These are phyloP conservation scores for Cydia strobilella DNA, from an alignment of 1,140 invertebrate genomes.

Conservation along the genomic window DNA sequence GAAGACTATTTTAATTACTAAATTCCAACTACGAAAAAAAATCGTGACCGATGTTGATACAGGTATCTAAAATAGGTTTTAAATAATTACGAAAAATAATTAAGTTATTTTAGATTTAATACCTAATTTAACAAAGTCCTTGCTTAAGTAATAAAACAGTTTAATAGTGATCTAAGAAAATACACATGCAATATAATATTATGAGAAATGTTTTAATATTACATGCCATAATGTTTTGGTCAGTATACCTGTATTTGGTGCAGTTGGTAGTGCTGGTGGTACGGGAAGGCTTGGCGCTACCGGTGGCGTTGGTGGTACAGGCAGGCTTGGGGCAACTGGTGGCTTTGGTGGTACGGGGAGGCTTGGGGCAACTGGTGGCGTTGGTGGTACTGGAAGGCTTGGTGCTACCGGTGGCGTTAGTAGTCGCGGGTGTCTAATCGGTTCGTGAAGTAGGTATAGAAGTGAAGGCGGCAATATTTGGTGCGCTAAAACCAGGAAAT, in stretches of 20 bases:
- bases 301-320: background rate
- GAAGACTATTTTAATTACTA: no score
- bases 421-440: background rate
- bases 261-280: background rate
- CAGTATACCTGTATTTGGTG: background rate
- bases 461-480: conserved; percentile 1
- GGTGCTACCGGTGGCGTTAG: background rate
- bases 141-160: no score
- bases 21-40: no score
- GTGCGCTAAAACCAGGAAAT: background rate
- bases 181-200: no score
- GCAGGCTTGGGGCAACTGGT: background rate
- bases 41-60: no score
- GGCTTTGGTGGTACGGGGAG: background rate
- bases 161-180: no score
- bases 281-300: background rate
- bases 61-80: no score
- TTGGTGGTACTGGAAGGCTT: background rate
- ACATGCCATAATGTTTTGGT: background rate
- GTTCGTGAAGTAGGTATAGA: background rate
- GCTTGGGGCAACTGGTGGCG: background rate
- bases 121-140: no score
- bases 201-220: no score
- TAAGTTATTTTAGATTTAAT: no score
- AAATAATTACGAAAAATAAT: no score